Base-by-base conservation (phyloP, 92 coral and sea anemone genomes). In the Parazoanthus darwini region DNA sequence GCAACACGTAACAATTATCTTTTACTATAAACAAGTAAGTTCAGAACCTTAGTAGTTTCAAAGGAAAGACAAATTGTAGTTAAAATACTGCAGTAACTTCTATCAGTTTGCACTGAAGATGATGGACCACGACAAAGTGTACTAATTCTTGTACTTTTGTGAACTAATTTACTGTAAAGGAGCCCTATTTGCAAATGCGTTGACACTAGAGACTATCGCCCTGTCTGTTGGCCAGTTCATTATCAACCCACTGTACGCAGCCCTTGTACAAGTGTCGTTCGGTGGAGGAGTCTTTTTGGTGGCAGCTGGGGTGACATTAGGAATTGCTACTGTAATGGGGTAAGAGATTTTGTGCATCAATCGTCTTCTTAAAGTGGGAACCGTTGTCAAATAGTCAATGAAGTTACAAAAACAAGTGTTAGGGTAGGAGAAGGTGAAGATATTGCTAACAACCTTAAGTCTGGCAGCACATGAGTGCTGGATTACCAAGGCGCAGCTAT, bases 261-360 rank as follows among this genome's bases (percentile, higher is more conserved):
- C 75, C 8, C 75, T 70, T 13, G 75, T 70, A 25, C 75, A 70
- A 25, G 75, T 70, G 75, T 70, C 75, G 26, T 70, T 70, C 75
- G 75, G 75, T 6, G 75, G 75, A n/a, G 75, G 75, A 70, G 75
- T 70, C 13, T 70, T 70, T 20, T 25, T 70, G 8, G 75, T 70
- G 75, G 75, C 75, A 70, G 75, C 75, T n/a, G 75, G 35, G 14
- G 6, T 6, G 6, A 70, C 75, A 25, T 25, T 70, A 13, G 75
- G 33, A n/a, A 10, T 33, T 25, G 75, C 37, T 70, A 33, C 23
- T 13, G 15, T 38, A n/a, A 70, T 70, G 75, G 75, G 37, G 75
- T 70, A 26, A 70, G 75, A 58, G 66, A 18, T 13, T 58, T 58
- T 58, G 18, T 18, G 22, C 66, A 13, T 58, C 66, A 13, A 1